These are phyloP conservation scores for Hephaestus fuliginosus DNA, from an alignment of 2,797 vertebrate species.

Conservation along the genomic window DNA sequence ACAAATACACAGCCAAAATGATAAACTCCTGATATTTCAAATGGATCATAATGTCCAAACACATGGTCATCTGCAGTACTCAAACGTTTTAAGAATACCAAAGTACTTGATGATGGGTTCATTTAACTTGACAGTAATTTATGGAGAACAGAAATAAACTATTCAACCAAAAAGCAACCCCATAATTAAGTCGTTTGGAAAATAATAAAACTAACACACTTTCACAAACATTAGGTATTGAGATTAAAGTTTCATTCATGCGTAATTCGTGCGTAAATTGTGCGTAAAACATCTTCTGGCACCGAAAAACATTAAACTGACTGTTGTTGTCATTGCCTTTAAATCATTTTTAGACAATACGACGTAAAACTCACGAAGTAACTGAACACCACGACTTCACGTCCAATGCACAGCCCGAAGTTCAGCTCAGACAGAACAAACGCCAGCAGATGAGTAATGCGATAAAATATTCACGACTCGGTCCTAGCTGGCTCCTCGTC, in stretches of 20 bases:
- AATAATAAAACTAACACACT: neutral
- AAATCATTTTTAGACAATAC: neutral
- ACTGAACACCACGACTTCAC: neutral
- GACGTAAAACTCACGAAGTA: neutral
- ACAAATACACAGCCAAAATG: neutral
- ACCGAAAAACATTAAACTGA: too few species aligned
- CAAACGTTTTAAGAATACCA: neutral
- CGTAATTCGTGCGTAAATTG: constrained; percentile 46
- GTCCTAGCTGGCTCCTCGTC: too few species aligned
- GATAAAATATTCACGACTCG: neutral
- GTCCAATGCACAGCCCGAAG: neutral
- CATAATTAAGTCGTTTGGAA: neutral
- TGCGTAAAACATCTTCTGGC: constrained; percentile 33
- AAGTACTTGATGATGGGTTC: neutral
- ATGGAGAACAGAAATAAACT: neutral
- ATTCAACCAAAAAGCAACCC: neutral
- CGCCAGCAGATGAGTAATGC: constrained; percentile 5
- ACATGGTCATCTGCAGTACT: neutral
- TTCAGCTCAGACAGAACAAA: neutral
- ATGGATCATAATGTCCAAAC: neutral
- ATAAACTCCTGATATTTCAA: neutral
- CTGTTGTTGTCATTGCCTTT: neutral
- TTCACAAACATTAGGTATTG: neutral
- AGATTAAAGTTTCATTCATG: neutral
- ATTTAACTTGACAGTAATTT: neutral